Base-by-base conservation (phyloP, 2,113 vertebrate species). In the Phasianus colchicus region DNA sequence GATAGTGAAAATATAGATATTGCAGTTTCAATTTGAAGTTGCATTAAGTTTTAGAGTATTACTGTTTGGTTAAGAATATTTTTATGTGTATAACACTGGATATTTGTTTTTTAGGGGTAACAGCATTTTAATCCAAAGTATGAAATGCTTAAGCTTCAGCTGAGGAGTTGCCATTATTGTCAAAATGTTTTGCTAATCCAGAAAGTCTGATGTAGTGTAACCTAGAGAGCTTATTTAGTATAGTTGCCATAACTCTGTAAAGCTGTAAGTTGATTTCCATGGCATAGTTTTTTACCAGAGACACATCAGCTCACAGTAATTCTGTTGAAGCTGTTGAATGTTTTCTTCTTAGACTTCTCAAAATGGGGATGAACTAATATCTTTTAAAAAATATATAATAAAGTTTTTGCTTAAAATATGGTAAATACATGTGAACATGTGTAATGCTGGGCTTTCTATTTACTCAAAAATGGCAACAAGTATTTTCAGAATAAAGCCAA, bases 401-500 rank as follows among this genome's bases (percentile, higher is more conserved):
- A 94, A 91, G 47, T 93, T 96, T 95, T 96, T 95, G 95, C 89
- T 97, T 96, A 90, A 95, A 96, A 63, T 97, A 94, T 97, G 92
- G 90, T 96, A 97, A 97, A 97, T 97, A 97, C 65, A 93, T 95
- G 95, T 97, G 97, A 96, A 97, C 92, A 91, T 47, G 73, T 97
- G 94, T 96, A 97, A 97, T 95, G 96, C 93, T 95, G 96, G 93
- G 91, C 97, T 97, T 96, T 97, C 89, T 95, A 95, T 97, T 95
- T 95, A 97, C 91, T 97, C 84, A 29, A 90, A 97, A 96, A 95
- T 97, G 86, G 96, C 96, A 96, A 97, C 96, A 95, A 83, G 81
- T 98, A 98, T 97, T 98, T 98, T 98, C 96, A 96, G 94, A 98
- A 96, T 96, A 97, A 98, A 97, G 76, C 64, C 73, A 86, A 95